A percentile compares a stretch with the other conserved stretches of the same genome.
Evolutionary conservation across 2,113 vertebrate species (phyloP).

Genomic region (Sphyrna mokarran): DNA sequence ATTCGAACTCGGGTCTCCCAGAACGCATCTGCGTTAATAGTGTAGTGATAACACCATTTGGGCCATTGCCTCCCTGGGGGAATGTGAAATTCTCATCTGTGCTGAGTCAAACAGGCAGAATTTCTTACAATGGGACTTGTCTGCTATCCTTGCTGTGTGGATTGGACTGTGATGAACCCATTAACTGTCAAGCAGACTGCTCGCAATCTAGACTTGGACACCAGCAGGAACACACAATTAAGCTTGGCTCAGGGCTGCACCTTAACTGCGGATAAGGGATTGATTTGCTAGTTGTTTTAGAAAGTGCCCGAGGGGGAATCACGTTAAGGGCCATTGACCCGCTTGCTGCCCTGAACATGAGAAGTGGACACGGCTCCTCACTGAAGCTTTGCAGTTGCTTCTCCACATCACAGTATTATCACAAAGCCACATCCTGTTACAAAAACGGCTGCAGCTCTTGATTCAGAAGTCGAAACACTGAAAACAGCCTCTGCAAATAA

Average conservation of each 20-base stretch:
- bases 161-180: no score
- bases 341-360: not conserved
- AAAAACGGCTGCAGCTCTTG: not conserved
- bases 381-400: not conserved
- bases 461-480: not conserved
- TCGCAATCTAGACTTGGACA: no score
- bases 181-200: no score
- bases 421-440: conserved; percentile 33
- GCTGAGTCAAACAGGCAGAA: no score
- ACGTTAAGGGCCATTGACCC: not conserved
- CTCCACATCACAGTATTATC: not conserved
- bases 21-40: no score
- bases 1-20: no score
- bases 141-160: no score
- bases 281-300: not conserved
- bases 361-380: not conserved
- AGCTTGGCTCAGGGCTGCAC: not conserved
- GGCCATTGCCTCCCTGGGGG: no score
- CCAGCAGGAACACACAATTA: no score
- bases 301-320: not conserved
- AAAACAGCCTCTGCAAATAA: not conserved
- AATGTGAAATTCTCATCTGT: no score
- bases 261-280: not conserved
- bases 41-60: no score
- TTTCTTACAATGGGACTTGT: no score